phyloP scores from a whole-genome alignment of 2,888 invertebrate genomes.

The Polydrusus pterygomalis region DNA sequence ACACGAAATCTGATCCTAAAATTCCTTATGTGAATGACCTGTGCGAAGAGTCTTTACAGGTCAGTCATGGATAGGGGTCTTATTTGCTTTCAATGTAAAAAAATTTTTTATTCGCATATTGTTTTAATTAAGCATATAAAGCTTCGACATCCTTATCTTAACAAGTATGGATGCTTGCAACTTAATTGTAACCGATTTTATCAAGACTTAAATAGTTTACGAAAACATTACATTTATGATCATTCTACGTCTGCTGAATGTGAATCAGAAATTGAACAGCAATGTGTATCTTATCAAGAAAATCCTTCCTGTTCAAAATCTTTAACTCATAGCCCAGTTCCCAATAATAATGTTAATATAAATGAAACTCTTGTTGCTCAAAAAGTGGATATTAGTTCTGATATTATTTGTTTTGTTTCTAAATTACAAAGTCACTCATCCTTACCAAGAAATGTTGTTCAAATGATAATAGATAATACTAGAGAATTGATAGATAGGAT shows the following conservation, averaged over 20 bases:
- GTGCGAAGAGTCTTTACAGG: neutral
- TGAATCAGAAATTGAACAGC: neutral
- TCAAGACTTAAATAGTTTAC: neutral
- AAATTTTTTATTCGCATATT: neutral
- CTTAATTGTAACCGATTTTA: neutral
- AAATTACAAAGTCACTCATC: neutral
- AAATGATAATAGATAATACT: slow-evolving; percentile 21
- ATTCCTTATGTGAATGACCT: neutral
- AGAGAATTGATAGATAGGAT: slow-evolving; percentile 1
- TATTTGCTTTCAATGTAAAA: slow-evolving; percentile 10
- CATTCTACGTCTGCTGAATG: neutral
- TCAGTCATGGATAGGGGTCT: neutral
- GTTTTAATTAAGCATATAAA: neutral
- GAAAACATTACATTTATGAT: neutral
- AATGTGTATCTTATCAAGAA: too few relatives aligned
- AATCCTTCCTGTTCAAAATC: too few relatives aligned
- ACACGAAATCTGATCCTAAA: neutral
- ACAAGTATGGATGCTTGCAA: slow-evolving; percentile 29
- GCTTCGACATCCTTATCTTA: slow-evolving; percentile 8
- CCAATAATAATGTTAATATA: neutral
- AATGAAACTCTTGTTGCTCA: neutral
- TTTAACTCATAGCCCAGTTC: too few relatives aligned
- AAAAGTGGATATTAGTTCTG: neutral
- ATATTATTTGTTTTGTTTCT: neutral
- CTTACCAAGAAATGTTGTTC: slow-evolving; percentile 13